Base-by-base conservation (phyloP, 2,888 invertebrate species). In the Kryphioiulus occultus region DNA sequence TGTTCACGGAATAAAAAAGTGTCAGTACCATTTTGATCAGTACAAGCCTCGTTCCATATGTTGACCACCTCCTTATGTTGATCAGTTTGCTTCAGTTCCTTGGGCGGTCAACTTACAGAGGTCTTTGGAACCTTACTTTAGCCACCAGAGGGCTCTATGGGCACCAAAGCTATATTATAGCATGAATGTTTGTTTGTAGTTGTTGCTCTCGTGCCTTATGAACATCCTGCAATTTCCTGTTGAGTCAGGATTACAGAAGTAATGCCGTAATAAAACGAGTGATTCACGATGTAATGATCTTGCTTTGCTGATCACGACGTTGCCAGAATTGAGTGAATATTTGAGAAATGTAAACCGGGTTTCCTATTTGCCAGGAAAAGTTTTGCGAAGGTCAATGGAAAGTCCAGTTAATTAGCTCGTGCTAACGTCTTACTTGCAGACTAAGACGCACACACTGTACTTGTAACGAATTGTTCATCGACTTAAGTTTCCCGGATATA, bases 221-320 rank as follows among this genome's bases (percentile, higher is more conserved):
- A 68, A 4, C 78, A 30, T 30, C 30, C 78, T 78, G 78, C 78
- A 78, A 78, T 78, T 78, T 78, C 78, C 78, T 78, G 78, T 78
- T 78, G 78, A 78, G 78, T 78, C 78, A 78, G 15, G 12, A 78
- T 78, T 78, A 78, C 78, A 30, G 30, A 15, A 30, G 78, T 30
- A 78, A 78, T 78, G 78, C 78, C 30, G 78, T 78, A 78, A 78
- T 78, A 30, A 30, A 78, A 78, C 26, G 5, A 12, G 78, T 78
- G 78, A 78, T 78, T 78, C 78, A 78, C 12, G 4, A 78, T 30
- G 78, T 17, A 15, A 30, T 30, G 78, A 30, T 30, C 78, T 78
- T 30, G 78, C 30, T 26, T 30, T 30, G 78, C 30, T 78, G 78
- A 78, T 30, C 78, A 78, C 78, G 15, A 78, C 78, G 78, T 26